Base-by-base conservation (phyloP, 2,888 invertebrate species). In the Papilio protenor region DNA sequence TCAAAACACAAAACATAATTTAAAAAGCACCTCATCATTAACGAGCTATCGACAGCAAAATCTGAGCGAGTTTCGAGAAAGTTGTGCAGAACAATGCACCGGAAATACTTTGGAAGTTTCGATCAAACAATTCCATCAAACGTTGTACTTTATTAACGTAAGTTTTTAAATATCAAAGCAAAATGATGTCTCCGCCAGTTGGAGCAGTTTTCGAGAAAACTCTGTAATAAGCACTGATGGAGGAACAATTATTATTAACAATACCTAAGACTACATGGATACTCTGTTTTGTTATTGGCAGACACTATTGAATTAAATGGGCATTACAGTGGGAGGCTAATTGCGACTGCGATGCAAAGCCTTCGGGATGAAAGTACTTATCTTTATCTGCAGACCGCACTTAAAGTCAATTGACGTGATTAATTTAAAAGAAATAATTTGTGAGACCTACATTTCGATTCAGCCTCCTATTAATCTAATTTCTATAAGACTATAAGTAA, bases 321-420 rank as follows among this genome's bases (percentile, higher is more conserved):
- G 49, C 33, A 76, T 72, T 59, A 76, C 33, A 71, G 72, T n/a
- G 49, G 40, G 27, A 66, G 66, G 23, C 66, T 66, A 73, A 66
- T 73, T 73, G 55, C 23, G 61, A 73, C 66, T 66, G 45, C 18
- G 61, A 12, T 16, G 1, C 66, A 45, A 73, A 64, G 52, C 73
- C 73, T 73, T 45, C 64, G 66, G 55, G 77, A 49, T 72, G 64
- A 73, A 73, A 2, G 64, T 40, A 73, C 45, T 73, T 55, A 66
- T 55, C 77, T 45, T 64, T 66, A 18, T 55, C 55, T 5, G 18
- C 18, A 64, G 6, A 64, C 64, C 33, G 18, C 33, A 21, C 1
- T 33, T 64, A 6, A 64, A 18, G 10, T 33, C 33, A 18, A 64
- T 18, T 64, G 18, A 33, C 16, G 33, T 33, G 33, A 64, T 64